Evolutionary conservation across 2,113 vertebrate genomes (phyloP), one percentile per base, ranked within the genome.

Genomic region (Amphilophus citrinellus): DNA sequence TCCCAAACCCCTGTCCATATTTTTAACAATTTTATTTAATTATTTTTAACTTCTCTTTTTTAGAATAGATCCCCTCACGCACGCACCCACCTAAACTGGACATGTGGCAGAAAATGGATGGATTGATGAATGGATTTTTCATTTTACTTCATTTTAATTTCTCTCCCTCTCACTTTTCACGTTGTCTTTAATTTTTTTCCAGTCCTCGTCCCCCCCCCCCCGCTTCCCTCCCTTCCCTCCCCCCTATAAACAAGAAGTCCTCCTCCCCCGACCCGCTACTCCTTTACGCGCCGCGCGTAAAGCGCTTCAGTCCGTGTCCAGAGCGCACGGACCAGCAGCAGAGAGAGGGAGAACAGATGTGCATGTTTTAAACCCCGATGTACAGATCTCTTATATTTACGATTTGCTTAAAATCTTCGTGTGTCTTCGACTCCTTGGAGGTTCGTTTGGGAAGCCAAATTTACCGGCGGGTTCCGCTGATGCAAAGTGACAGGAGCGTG

Each of bases 261-360:
- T 59, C 77, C 85, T 59, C 75, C 77, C 27, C 44, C n/a, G 39
- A n/a, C 76, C 68, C 82, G 68, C 57, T 59, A 15, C 57, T 79
- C 6, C 35, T 76, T 68, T 76, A 87, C 84, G 87, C 91, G 82
- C 83, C 3, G 86, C 73, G 87, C 91, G 86, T 91, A 88, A 91
- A 88, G 39, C 76, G 32, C 79, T 58, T 75, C 87, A 82, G 7
- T 84, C 76, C 53, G 30, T 30, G 82, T 87, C 80, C 89, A 79
- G 85, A 86, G 85, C 85, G 83, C 85, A 68, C 78, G 77, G 77
- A 22, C 63, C 2, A 61, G 50, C 24, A 6, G 24, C 24, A 20
- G 65, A 20, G 62, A n/a, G 9, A 10, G 17, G 65, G 0, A 71
- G 27, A 73, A 71, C 44, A 68, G 17, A 68, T 53, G 66, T 71